Conservation (phyloP, 2,888 invertebrate species). For the Scaptomyza cyrtandrae region DNA sequence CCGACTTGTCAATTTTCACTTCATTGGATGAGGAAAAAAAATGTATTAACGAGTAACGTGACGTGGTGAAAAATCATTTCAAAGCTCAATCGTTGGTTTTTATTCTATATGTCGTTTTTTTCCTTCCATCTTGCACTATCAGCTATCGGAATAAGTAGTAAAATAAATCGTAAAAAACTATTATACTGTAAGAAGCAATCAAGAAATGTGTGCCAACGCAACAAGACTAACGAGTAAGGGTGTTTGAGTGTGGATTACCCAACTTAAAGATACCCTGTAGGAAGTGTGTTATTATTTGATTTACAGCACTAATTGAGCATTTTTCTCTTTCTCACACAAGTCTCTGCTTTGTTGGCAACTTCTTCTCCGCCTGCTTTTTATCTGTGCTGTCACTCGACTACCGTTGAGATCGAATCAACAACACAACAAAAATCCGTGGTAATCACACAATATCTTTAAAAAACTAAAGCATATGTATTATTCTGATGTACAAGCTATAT, state of each 20-base stretch:
- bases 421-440: too few species aligned
- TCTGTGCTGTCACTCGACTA: too few species aligned
- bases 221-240: constrained; percentile 6
- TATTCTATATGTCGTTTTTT: constrained; percentile 28
- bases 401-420: too few species aligned
- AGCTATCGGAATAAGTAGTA: constrained; percentile 33
- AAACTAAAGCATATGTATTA: too few species aligned
- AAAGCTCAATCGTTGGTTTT: constrained; percentile 36
- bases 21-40: constrained; percentile 33
- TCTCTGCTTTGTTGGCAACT: too few species aligned
- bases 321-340: too few species aligned
- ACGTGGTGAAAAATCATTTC: constrained; percentile 7
- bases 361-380: too few species aligned
- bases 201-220: constrained; percentile 37
- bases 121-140: constrained; percentile 52
- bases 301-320: too few species aligned
- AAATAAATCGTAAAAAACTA: constrained; percentile 58
- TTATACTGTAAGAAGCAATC: constrained; percentile 29
- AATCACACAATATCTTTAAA: too few species aligned
- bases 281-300: too few species aligned
- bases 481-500: too few species aligned
- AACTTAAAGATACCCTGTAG: constrained; percentile 3
- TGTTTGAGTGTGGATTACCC: not conserved
- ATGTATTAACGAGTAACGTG: constrained; percentile 31
- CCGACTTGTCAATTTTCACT: constrained; percentile 49